Conservation (phyloP, 2,113 vertebrate genomes). For the Lamprologus speciosus region DNA sequence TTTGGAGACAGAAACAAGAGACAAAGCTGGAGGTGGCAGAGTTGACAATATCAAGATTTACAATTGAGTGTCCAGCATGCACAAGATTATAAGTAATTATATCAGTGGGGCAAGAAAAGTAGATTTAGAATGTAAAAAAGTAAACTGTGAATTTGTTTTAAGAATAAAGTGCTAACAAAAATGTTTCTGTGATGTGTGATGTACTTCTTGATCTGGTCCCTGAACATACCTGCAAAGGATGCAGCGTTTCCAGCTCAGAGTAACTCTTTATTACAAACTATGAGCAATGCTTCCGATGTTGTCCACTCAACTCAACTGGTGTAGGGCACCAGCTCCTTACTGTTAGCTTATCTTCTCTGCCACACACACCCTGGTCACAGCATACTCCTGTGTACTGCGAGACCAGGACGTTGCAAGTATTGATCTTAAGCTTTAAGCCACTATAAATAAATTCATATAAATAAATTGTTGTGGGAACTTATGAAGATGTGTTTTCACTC, state of each 20-base stretch:
- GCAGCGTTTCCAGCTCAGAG: not conserved
- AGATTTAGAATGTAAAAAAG: not conserved
- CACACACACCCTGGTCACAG: not conserved
- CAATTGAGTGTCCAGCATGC: not conserved
- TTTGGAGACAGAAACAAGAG: not conserved
- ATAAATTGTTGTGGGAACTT: not conserved
- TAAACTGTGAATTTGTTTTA: not conserved
- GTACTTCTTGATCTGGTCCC: not conserved
- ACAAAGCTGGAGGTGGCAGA: not conserved
- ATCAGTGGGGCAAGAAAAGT: not conserved
- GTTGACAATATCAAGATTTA: not conserved
- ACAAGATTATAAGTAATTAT: not conserved
- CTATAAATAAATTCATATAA: not conserved
- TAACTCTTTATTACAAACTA: not conserved
- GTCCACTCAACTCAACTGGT: not conserved
- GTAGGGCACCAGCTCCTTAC: not conserved
- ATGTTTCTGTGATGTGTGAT: not conserved
- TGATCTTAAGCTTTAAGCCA: not conserved
- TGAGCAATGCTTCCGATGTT: fast-evolving
- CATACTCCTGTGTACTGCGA: not conserved
- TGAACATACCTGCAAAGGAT: not conserved
- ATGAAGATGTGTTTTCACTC: not conserved
- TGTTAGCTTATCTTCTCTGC: not conserved
- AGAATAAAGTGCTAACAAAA: not conserved
- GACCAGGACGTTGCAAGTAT: fast-evolving